These are phyloP conservation scores for Zapornia atra DNA, from an alignment of 2,113 vertebrate species.

Conservation along the genomic window DNA sequence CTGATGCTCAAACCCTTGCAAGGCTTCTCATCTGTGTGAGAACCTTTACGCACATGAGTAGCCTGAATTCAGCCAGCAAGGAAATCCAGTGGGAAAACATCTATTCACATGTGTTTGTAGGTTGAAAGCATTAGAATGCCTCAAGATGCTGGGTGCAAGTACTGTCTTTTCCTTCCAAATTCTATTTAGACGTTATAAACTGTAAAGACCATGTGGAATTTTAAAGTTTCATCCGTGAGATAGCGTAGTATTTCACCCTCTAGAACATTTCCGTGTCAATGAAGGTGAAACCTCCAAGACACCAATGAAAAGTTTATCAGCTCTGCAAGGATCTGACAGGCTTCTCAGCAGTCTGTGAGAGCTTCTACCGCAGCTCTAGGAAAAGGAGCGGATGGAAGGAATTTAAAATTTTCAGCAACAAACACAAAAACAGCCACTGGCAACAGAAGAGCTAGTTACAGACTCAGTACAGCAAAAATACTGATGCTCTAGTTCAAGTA, in stretches of 20 bases:
- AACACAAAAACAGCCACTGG: background rate
- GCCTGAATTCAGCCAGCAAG: background rate
- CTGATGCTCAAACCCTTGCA: background rate
- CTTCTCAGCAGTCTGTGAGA: background rate
- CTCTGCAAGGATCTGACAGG: background rate
- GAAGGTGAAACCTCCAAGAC: background rate
- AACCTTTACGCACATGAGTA: background rate
- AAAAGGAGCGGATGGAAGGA: background rate
- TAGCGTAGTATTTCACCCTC: background rate
- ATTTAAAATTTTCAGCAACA: conserved; percentile 22
- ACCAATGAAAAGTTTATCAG: background rate
- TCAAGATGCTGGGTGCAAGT: background rate
- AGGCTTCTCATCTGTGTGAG: background rate
- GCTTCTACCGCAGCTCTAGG: background rate
- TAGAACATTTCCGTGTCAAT: background rate
- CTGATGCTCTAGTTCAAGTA: conserved; percentile 5
- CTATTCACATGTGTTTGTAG: background rate
- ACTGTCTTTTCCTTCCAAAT: background rate
- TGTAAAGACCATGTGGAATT: background rate
- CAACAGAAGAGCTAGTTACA: conserved; percentile 22
- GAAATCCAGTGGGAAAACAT: background rate
- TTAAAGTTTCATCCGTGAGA: background rate
- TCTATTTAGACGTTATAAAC: background rate
- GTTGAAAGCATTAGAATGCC: background rate
- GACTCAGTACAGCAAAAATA: conserved; percentile 9